A percentile compares a stretch with the other conserved stretches of the same genome.
phyloP scores from a whole-genome alignment of 2,797 vertebrate species.

The Sparus aurata region DNA sequence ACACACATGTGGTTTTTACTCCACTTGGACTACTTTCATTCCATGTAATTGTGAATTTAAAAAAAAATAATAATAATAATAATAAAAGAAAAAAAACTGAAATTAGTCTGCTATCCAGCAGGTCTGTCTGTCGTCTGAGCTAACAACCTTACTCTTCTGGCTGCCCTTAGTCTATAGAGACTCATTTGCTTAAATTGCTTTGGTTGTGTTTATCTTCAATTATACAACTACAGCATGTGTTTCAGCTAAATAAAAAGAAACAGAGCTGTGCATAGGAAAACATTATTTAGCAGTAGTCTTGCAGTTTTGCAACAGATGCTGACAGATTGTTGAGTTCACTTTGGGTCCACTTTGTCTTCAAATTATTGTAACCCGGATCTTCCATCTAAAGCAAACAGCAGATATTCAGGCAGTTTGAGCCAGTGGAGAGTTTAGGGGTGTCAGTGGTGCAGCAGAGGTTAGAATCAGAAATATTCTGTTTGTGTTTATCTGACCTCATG shows the following conservation, averaged over 20 bases:
- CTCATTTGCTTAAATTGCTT: slow-evolving; percentile 13
- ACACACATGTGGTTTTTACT: background rate
- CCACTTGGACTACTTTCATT: slow-evolving; percentile 3
- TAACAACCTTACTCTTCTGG: slow-evolving; percentile 15
- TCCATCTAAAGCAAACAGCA: slow-evolving; percentile 14
- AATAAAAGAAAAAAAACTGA: too few relatives aligned
- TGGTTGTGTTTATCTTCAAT: slow-evolving; percentile 18
- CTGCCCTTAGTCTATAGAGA: background rate
- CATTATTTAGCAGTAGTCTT: background rate
- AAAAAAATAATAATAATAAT: background rate
- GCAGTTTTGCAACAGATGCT: slow-evolving; percentile 15
- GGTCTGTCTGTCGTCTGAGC: slow-evolving; percentile 8
- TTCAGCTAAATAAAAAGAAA: slow-evolving; percentile 17
- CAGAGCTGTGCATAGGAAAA: background rate
- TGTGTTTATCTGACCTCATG: background rate
- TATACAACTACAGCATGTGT: slow-evolving; percentile 20
- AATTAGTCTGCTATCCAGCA: background rate
- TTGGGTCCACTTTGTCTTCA: slow-evolving; percentile 1
- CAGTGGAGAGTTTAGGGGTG: background rate
- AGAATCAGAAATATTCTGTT: background rate
- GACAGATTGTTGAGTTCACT: slow-evolving; percentile 6
- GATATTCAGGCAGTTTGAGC: background rate
- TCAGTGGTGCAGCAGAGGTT: slow-evolving; percentile 1
- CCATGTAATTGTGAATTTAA: slow-evolving; percentile 6
- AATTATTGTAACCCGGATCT: background rate